These are phyloP conservation scores for Pomacea canaliculata DNA, from an alignment of 2,888 invertebrate genomes.

Conservation along the genomic window DNA sequence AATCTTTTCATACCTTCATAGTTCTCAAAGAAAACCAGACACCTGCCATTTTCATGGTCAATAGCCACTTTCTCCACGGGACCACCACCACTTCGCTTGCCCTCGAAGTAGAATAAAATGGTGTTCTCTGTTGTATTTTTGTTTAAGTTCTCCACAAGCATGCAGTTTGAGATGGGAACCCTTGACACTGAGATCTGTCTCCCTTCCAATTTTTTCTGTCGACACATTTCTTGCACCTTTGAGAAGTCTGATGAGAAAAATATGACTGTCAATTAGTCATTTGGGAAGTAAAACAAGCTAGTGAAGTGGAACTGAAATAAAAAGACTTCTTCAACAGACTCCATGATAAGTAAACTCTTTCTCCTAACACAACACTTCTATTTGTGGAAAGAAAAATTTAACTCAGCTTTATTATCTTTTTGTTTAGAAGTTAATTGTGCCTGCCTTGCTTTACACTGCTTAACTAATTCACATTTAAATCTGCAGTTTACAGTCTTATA, in stretches of 20 bases:
- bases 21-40: conserved; percentile 32
- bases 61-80: conserved; percentile 27
- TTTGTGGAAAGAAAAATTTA: no score
- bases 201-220: conserved; percentile 1
- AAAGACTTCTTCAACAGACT: no score
- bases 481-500: no score
- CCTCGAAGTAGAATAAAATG: conserved; percentile 34
- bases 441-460: no score
- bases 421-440: no score
- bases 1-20: conserved; percentile 14
- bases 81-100: conserved; percentile 31
- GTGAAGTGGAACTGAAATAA: no score
- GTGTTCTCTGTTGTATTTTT: conserved; percentile 25
- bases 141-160: conserved; percentile 23
- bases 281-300: no score
- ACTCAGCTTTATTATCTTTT: no score
- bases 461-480: no score
- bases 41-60: conserved; percentile 15
- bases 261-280: neutral
- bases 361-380: no score
- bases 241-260: conserved; percentile 4
- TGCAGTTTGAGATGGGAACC: conserved; percentile 15
- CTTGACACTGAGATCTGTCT: conserved; percentile 6
- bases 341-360: no score
- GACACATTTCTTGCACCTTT: neutral